Evolutionary conservation across 2,888 invertebrate species (phyloP).

Genomic region (Stenoptilia bipunctidactyla): DNA sequence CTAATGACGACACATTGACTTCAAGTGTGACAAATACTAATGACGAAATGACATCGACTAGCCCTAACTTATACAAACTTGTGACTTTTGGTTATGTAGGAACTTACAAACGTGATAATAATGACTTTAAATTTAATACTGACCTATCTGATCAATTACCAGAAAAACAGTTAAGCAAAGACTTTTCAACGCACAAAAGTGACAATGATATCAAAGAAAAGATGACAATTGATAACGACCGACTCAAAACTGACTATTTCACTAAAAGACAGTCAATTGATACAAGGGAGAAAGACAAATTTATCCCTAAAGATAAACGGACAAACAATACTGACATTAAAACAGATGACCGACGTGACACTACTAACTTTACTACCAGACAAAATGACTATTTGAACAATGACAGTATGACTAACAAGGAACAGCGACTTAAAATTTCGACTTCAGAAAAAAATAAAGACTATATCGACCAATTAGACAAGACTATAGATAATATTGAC

Average conservation of each 20-base stretch:
- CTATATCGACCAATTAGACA: no score
- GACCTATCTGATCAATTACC: slow-evolving; percentile 22
- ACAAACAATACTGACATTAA: no score
- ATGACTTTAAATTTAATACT: slow-evolving; percentile 14
- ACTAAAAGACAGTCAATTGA: no score
- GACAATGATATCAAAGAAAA: slow-evolving; percentile 16
- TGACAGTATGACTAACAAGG: slow-evolving; percentile 3
- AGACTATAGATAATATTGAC: slow-evolving; percentile 21
- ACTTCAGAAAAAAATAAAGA: no score
- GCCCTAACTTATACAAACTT: slow-evolving; percentile 53
- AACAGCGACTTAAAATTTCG: no score
- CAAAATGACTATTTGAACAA: neutral
- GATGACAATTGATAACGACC: neutral
- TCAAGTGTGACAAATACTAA: slow-evolving; percentile 1
- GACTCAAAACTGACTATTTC: neutral
- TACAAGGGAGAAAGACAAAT: no score
- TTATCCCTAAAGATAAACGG: no score
- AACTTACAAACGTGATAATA: slow-evolving; percentile 43
- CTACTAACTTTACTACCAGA: neutral
- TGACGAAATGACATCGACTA: slow-evolving; percentile 29
- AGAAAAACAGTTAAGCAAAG: slow-evolving; percentile 40
- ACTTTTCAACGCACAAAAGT: slow-evolving; percentile 38
- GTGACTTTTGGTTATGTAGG: slow-evolving; percentile 64
- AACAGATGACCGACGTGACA: neutral
- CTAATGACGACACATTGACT: slow-evolving; percentile 33